Evolutionary conservation across 1,140 invertebrate genomes (phyloP).

Genomic region (Parasteatoda tepidariorum): DNA sequence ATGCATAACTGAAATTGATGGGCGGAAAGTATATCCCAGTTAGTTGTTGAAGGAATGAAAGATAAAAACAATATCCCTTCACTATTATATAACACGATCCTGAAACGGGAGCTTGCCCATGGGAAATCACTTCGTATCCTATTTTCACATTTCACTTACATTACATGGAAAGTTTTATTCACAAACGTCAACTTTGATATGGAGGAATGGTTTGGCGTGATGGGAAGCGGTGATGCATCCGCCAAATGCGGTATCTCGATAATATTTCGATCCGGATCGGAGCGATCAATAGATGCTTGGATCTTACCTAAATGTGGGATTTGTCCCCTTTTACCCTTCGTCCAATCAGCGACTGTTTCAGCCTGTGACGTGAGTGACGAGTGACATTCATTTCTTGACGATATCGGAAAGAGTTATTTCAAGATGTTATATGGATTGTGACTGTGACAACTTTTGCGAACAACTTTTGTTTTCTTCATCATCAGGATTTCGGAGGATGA

Average conservation of each 20-base stretch:
- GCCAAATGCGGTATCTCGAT: conserved; percentile 43
- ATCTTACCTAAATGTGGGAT: conserved; percentile 52
- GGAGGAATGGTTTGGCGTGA: conserved; percentile 2
- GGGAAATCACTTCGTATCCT: conserved; percentile 16
- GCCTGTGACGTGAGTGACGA: conserved; percentile 49
- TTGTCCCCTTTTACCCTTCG: conserved; percentile 58
- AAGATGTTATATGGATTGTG: neutral
- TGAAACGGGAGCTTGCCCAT: conserved; percentile 10
- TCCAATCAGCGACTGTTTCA: conserved; percentile 48
- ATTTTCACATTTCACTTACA: neutral
- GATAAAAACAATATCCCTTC: too few species aligned
- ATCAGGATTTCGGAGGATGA: too few species aligned
- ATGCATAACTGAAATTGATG: too few species aligned
- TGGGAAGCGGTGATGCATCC: conserved; percentile 7
- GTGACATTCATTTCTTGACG: conserved; percentile 46
- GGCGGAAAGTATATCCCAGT: too few species aligned
- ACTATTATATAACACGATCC: neutral
- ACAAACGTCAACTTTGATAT: conserved; percentile 36
- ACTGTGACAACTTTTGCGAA: neutral
- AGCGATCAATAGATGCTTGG: conserved; percentile 54
- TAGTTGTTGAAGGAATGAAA: too few species aligned
- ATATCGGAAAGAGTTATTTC: conserved; percentile 38
- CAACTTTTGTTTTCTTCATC: neutral
- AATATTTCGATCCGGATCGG: conserved; percentile 42
- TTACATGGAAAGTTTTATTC: conserved; percentile 13